phyloP scores from a whole-genome alignment of 2,888 invertebrate genomes.

The Drosophila mettleri region DNA sequence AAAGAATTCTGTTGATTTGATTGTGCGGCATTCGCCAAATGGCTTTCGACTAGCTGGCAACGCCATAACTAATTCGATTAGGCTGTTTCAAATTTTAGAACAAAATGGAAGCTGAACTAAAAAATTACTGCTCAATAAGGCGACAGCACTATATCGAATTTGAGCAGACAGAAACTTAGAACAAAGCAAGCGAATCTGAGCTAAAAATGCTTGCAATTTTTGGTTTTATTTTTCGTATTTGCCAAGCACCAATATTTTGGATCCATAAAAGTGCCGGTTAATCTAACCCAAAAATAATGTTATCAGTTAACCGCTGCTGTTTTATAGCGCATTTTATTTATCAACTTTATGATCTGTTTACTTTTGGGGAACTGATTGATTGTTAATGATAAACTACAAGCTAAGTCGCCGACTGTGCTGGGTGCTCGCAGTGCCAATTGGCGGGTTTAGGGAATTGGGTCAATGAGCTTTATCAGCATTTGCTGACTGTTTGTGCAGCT shows the following conservation, averaged over 20 bases:
- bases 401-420: constrained; percentile 38
- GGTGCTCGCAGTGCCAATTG: constrained; percentile 38
- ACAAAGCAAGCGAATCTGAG: not conserved
- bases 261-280: constrained; percentile 36
- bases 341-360: constrained; percentile 43
- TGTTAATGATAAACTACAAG: constrained; percentile 46
- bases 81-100: constrained; percentile 1
- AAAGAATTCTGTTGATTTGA: constrained; percentile 41
- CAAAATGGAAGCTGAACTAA: not conserved
- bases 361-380: constrained; percentile 65
- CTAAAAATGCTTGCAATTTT: not conserved
- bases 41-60: constrained; percentile 56
- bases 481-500: constrained; percentile 65
- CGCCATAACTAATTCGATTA: constrained; percentile 38
- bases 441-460: constrained; percentile 61
- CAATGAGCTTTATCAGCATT: constrained; percentile 65
- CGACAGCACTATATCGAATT: constrained; percentile 1
- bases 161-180: not conserved
- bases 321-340: constrained; percentile 22
- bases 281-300: constrained; percentile 47
- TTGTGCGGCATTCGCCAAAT: constrained; percentile 55
- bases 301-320: constrained; percentile 52
- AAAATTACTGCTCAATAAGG: not conserved
- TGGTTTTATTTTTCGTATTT: not conserved
- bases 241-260: constrained; percentile 3